Base-by-base conservation (phyloP, 2,113 vertebrate genomes). In the Phrynosoma platyrhinos region DNA sequence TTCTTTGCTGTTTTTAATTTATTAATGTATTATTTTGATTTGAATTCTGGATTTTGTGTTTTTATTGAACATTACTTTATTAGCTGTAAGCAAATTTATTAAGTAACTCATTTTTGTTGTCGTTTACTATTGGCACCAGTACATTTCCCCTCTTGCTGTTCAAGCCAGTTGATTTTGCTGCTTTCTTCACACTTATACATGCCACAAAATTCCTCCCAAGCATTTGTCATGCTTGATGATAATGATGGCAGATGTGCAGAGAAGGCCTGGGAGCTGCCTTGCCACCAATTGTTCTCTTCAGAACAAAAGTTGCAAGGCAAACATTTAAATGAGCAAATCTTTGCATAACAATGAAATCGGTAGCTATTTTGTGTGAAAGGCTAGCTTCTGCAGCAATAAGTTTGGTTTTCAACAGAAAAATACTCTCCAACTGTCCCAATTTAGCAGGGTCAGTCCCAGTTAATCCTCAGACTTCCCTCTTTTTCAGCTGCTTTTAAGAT, bases 301-400 rank as follows among this genome's bases (percentile, higher is more conserved):
- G 32, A 20, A 64, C 23, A 62, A 42, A 83, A 8, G 42, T 5
- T 40, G 30, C 0, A 21, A 23, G 21, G 66, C 76, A 79, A 71
- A 62, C 42, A 66, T 71, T 42, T 78, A 72, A 2, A 0, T 71
- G 52, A 42, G 40, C 12, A 58, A 62, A 21, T 80, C 79, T 72
- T 27, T 21, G 36, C 72, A 76, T 75, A 69, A 71, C 1, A 0
- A 53, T 0, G 40, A 66, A 0, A 77, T 30, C 1, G 0, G 16
- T 53, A 32, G 21, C 21, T 27, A 47, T 1, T 0, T 30, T 74
- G 52, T 62, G n/a, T 36, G 36, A 42, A 10, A 32, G 14, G 20
- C 18, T 62, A 0, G 0, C n/a, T 52, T 12, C 20, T 68, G 52
- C 77, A n/a, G 58, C 53, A 72, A 42, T 20, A 82, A 75, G 21